Conservation (phyloP, 2,888 invertebrate species). For the Theodoxus fluviatilis region DNA sequence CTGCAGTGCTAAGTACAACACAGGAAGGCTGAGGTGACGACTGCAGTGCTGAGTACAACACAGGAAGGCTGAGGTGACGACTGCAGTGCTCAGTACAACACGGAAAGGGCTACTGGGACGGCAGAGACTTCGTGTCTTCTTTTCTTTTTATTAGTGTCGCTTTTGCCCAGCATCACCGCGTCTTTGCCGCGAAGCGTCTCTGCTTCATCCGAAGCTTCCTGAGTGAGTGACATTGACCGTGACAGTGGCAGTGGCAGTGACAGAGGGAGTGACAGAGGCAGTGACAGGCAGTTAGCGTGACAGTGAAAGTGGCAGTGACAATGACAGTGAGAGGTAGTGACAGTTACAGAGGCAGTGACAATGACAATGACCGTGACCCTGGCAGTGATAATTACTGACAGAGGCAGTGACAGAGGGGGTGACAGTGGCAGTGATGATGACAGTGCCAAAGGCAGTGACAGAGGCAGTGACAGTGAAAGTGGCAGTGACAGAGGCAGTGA, state of each 20-base stretch:
- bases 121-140: too few species aligned
- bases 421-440: background rate
- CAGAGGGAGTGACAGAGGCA: constrained; percentile 5
- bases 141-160: too few species aligned
- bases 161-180: too few species aligned
- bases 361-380: constrained; percentile 1
- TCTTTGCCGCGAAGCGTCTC: too few species aligned
- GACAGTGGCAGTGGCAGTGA: background rate
- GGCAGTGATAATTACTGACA: background rate
- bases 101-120: too few species aligned
- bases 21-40: too few species aligned
- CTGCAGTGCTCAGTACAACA: too few species aligned
- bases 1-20: too few species aligned
- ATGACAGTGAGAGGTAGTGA: background rate
- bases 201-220: too few species aligned
- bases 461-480: background rate
- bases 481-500: background rate
- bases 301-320: background rate
- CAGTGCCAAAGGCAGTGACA: background rate
- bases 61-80: too few species aligned
- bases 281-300: background rate
- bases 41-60: too few species aligned
- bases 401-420: background rate
- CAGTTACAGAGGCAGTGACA: background rate
- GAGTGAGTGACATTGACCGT: background rate